phyloP scores from a whole-genome alignment of 2,797 vertebrate species.

The Lagorchestes hirsutus region DNA sequence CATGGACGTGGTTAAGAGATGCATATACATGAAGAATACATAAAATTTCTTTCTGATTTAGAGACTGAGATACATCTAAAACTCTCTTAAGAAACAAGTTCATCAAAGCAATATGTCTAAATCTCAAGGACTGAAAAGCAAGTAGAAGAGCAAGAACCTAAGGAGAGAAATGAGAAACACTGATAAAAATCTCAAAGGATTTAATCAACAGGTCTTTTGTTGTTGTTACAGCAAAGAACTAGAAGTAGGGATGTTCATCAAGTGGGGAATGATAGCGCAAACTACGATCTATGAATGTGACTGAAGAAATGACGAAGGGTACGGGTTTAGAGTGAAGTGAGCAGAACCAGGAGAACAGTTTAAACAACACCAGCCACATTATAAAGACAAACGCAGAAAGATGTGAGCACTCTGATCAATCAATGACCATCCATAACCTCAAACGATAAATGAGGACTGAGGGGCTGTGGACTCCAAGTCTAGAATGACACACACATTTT shows the following conservation, averaged over 20 bases:
- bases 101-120: conserved; percentile 89
- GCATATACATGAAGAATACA: conserved; percentile 88
- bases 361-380: neutral
- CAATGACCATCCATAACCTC: neutral
- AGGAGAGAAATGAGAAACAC: conserved; percentile 55
- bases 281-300: neutral
- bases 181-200: neutral
- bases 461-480: neutral
- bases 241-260: neutral
- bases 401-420: neutral
- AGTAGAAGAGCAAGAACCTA: conserved; percentile 89
- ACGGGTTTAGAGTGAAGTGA: neutral
- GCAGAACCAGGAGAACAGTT: neutral
- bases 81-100: conserved; percentile 87
- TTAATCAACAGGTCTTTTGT: neutral
- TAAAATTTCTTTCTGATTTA: conserved; percentile 87
- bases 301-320: neutral
- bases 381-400: neutral
- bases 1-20: conserved; percentile 87
- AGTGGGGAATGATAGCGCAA: neutral
- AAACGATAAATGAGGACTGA: neutral
- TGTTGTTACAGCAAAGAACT: neutral
- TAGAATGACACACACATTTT: neutral
- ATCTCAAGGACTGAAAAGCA: conserved; percentile 86
- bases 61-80: conserved; percentile 81